These are phyloP conservation scores for Petrocephalus microphthalmus DNA, from an alignment of 2,113 vertebrate genomes.

Conservation along the genomic window DNA sequence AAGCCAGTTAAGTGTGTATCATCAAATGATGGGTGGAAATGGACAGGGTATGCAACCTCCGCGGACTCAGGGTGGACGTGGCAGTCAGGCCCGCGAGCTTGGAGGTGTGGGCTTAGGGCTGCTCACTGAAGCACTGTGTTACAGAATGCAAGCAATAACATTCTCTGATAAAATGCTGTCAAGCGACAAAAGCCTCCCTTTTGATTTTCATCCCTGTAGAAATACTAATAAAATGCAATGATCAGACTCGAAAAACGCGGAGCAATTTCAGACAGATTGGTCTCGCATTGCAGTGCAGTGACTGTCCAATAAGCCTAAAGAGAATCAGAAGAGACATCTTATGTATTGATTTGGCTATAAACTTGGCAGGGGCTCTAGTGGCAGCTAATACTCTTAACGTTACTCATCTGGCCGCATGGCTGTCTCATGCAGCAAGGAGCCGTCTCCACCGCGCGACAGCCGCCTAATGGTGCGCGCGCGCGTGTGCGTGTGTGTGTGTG, in stretches of 20 bases:
- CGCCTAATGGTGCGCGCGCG: neutral
- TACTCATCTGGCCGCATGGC: neutral
- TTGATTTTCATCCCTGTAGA: neutral
- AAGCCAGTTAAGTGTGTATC: neutral
- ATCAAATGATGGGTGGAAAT: neutral
- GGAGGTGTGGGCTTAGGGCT: neutral
- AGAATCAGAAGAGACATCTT: neutral
- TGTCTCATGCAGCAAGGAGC: neutral
- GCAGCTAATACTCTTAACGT: neutral
- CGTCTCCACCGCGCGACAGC: neutral
- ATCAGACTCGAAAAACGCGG: neutral
- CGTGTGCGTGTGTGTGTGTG: neutral
- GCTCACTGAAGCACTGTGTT: neutral
- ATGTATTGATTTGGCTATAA: neutral
- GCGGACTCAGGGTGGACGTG: neutral
- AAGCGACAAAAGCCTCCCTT: neutral
- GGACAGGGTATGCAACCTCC: neutral
- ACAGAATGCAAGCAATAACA: neutral
- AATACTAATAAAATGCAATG: neutral
- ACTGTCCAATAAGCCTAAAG: neutral
- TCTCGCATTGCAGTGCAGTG: neutral
- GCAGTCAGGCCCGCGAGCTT: neutral
- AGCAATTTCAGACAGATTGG: neutral
- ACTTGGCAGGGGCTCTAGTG: neutral
- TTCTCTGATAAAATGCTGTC: neutral